Conservation (phyloP, 2,113 vertebrate species). For the Pteropus alecto region DNA sequence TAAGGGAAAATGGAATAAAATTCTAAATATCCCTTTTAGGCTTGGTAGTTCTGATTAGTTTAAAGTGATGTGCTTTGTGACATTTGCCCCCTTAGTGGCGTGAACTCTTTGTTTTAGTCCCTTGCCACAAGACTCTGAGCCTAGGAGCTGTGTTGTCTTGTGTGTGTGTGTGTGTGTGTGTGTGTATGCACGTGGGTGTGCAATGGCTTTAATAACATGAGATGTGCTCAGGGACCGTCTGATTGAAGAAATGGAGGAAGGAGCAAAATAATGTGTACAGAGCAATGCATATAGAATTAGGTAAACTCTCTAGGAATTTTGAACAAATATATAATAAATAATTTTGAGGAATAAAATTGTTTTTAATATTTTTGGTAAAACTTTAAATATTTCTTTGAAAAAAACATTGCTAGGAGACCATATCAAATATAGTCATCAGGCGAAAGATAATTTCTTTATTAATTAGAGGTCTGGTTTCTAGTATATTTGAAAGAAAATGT, state of each 20-base stretch:
- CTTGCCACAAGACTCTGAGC: not conserved
- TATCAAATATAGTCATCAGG: conserved; percentile 64
- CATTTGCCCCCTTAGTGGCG: not conserved
- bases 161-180: too few relatives aligned
- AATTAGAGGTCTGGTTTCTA: conserved; percentile 65
- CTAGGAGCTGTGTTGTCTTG: not conserved
- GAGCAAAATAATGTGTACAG: not conserved
- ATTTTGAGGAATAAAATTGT: conserved; percentile 34
- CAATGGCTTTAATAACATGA: not conserved
- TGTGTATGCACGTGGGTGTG: too few relatives aligned
- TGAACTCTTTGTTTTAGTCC: not conserved
- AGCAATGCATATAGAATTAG: not conserved
- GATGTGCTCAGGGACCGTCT: not conserved
- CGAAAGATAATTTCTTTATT: conserved; percentile 77
- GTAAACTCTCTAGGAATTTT: not conserved
- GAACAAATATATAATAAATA: conserved; percentile 40
- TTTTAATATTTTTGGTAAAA: conserved; percentile 53
- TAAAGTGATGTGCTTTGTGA: not conserved
- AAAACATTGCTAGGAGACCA: conserved; percentile 86
- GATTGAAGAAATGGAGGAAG: not conserved
- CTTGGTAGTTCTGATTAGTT: not conserved
- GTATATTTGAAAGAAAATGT: conserved; percentile 73
- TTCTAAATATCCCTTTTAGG: not conserved
- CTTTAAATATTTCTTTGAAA: conserved; percentile 70
- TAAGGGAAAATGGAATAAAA: not conserved